phyloP scores from a whole-genome alignment of 2,888 invertebrate species.

The Pandemis cinnamomeana region DNA sequence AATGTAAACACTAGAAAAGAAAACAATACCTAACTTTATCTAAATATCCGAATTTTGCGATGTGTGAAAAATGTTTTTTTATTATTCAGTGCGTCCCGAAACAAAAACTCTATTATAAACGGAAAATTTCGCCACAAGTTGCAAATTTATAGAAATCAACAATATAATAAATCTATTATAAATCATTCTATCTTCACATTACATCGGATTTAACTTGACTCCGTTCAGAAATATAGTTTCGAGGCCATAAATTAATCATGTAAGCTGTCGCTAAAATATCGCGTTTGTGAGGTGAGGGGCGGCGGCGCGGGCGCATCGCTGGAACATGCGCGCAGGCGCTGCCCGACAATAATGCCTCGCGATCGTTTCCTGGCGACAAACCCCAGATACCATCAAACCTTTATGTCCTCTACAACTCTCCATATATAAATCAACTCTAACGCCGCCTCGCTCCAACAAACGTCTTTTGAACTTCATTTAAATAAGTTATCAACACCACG shows the following conservation, averaged over 20 bases:
- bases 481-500: slow-evolving; percentile 73
- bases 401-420: slow-evolving; percentile 63
- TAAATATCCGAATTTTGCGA: too few species aligned
- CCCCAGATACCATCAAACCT: slow-evolving; percentile 77
- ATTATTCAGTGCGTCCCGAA: not conserved
- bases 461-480: slow-evolving; percentile 70
- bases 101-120: not conserved
- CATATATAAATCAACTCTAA: slow-evolving; percentile 74
- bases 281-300: slow-evolving; percentile 69
- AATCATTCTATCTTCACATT: slow-evolving; percentile 79
- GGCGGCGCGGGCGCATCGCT: slow-evolving; percentile 70
- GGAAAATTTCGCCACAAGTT: not conserved
- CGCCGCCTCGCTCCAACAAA: slow-evolving; percentile 50
- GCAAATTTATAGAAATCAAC: slow-evolving; percentile 14
- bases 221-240: slow-evolving; percentile 73
- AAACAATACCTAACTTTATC: too few species aligned
- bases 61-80: too few species aligned
- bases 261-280: slow-evolving; percentile 83
- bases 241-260: slow-evolving; percentile 82
- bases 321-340: slow-evolving; percentile 68
- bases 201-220: slow-evolving; percentile 73
- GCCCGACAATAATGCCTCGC: slow-evolving; percentile 71
- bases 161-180: slow-evolving; percentile 62
- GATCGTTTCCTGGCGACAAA: slow-evolving; percentile 81
- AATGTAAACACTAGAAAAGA: too few species aligned